Conservation (phyloP, 1,140 invertebrate genomes). For the Leptinotarsa defecta region DNA sequence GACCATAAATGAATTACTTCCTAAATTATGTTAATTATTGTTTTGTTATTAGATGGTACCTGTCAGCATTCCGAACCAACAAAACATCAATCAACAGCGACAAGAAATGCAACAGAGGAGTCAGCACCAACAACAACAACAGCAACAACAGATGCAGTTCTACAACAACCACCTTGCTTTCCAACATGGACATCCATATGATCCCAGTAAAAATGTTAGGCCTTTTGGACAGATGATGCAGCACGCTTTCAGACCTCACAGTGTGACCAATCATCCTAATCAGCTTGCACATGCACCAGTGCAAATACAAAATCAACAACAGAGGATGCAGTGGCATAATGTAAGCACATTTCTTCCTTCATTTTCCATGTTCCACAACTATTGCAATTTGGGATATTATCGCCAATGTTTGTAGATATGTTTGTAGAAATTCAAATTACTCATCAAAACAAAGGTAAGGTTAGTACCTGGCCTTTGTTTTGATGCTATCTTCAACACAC, state of each 20-base stretch:
- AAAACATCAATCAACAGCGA: constrained; percentile 39
- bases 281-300: constrained; percentile 32
- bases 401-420: too few species aligned
- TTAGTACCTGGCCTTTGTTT: too few species aligned
- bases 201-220: constrained; percentile 60
- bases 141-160: constrained; percentile 49
- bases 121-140: constrained; percentile 54
- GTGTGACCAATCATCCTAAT: constrained; percentile 36
- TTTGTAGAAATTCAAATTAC: too few species aligned
- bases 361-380: neutral
- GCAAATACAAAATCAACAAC: constrained; percentile 34
- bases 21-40: neutral
- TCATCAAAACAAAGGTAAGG: too few species aligned
- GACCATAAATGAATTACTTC: too few species aligned
- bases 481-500: too few species aligned
- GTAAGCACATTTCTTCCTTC: neutral
- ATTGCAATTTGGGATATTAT: too few species aligned
- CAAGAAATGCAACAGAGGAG: constrained; percentile 56
- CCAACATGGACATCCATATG: constrained; percentile 14
- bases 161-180: neutral
- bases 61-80: constrained; percentile 41
- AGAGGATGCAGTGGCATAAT: constrained; percentile 36
- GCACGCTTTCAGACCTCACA: constrained; percentile 35
- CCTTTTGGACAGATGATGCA: constrained; percentile 52
- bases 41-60: constrained; percentile 40